A percentile compares a stretch with the other conserved stretches of the same genome.
These are phyloP conservation scores for Athalia circularis DNA, from an alignment of 2,888 invertebrate genomes.

Conservation along the genomic window DNA sequence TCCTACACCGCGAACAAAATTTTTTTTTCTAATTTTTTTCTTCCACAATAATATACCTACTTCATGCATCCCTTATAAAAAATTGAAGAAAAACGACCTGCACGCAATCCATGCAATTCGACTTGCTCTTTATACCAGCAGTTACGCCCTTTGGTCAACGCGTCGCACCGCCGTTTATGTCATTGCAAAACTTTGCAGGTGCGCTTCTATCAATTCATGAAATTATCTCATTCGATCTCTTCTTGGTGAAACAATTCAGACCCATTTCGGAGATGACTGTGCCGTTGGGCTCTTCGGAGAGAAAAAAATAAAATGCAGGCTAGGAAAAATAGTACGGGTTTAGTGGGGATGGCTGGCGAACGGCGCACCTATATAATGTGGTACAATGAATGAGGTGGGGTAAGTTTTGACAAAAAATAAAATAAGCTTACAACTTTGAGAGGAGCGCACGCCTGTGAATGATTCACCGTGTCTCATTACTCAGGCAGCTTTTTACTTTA, in stretches of 20 bases:
- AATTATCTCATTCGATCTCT: no score
- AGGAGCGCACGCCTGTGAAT: slow-evolving; percentile 56
- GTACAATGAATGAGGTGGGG: neutral
- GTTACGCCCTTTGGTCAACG: no score
- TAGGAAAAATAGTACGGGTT: no score
- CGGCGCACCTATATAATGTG: neutral
- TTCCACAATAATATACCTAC: neutral
- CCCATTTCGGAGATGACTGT: no score
- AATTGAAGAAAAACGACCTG: neutral
- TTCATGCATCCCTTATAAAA: neutral
- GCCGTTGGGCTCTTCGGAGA: no score
- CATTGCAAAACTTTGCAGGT: no score
- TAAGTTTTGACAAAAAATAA: neutral
- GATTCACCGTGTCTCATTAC: slow-evolving; percentile 72
- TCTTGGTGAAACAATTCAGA: no score
- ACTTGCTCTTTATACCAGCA: no score
- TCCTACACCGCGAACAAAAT: slow-evolving; percentile 47
- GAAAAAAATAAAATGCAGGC: no score
- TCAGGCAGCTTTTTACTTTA: slow-evolving; percentile 73
- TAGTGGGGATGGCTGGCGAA: no score
- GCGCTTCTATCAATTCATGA: no score
- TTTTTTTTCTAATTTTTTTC: neutral
- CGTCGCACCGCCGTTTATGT: no score
- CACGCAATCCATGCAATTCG: neutral
- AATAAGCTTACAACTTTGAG: neutral